Percentiles rank a stretch among this genome's conserved stretches.
These are phyloP conservation scores for Boloria selene DNA, from an alignment of 2,888 invertebrate genomes.

Conservation along the genomic window DNA sequence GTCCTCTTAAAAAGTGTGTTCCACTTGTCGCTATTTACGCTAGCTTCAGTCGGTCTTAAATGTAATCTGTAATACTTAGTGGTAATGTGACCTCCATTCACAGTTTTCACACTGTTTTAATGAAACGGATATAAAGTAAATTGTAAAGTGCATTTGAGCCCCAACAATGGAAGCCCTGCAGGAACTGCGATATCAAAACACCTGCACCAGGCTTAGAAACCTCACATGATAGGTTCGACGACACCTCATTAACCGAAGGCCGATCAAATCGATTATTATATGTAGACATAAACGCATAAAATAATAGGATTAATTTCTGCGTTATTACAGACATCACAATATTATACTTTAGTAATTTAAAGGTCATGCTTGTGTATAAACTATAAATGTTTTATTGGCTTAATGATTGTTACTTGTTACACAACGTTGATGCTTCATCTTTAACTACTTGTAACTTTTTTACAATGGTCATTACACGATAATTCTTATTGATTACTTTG, in stretches of 20 bases:
- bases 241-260: slow-evolving; percentile 17
- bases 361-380: background rate
- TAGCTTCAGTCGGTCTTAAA: too few species aligned
- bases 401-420: too few species aligned
- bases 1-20: too few species aligned
- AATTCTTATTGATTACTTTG: too few species aligned
- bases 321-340: background rate
- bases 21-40: too few species aligned
- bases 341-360: background rate
- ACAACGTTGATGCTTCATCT: too few species aligned
- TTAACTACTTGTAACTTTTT: too few species aligned
- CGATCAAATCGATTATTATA: slow-evolving; percentile 10
- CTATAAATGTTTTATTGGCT: too few species aligned
- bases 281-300: background rate
- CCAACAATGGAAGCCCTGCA: slow-evolving; percentile 38
- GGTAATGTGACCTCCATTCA: too few species aligned
- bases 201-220: slow-evolving; percentile 39
- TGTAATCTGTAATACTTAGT: too few species aligned
- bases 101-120: slow-evolving; percentile 10
- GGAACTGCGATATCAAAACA: slow-evolving; percentile 38
- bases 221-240: slow-evolving; percentile 30
- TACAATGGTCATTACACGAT: too few species aligned
- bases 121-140: slow-evolving; percentile 27
- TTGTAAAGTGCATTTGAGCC: slow-evolving; percentile 31
- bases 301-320: slow-evolving; percentile 2